These are phyloP conservation scores for Drosophila villosipedis DNA, from an alignment of 2,888 invertebrate species.

Conservation along the genomic window DNA sequence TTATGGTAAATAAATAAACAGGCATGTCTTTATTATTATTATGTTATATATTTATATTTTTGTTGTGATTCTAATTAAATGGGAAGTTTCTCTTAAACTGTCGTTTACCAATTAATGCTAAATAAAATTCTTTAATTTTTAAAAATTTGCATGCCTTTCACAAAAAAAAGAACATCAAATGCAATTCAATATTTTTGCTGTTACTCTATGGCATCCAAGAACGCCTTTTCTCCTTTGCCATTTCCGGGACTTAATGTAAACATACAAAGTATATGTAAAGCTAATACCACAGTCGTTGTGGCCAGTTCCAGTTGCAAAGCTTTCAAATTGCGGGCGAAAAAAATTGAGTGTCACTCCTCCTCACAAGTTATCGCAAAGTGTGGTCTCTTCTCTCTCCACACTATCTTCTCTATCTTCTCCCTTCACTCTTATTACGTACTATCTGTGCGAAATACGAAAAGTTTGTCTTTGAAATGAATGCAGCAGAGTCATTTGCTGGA, in stretches of 20 bases:
- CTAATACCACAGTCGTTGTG: conserved; percentile 29
- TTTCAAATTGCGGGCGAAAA: conserved; percentile 18
- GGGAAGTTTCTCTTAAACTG: not conserved
- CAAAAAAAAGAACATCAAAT: not conserved
- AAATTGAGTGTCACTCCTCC: conserved; percentile 7
- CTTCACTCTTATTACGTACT: conserved; percentile 5
- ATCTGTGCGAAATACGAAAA: conserved; percentile 59
- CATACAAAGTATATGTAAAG: conserved; percentile 21
- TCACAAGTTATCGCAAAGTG: conserved; percentile 19
- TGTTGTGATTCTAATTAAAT: not conserved
- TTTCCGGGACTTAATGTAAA: conserved; percentile 4
- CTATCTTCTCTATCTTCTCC: not conserved
- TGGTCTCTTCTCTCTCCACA: conserved; percentile 1
- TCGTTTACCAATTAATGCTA: not conserved
- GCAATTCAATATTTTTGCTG: not conserved
- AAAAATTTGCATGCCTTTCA: not conserved
- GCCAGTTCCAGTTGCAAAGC: conserved; percentile 44
- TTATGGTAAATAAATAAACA: not conserved
- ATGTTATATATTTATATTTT: no score
- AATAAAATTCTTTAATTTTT: no score
- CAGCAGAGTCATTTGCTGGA: conserved; percentile 57
- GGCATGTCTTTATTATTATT: not conserved
- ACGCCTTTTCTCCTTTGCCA: not conserved
- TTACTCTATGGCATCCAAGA: not conserved
- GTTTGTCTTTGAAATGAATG: conserved; percentile 63